phyloP scores from a whole-genome alignment of 2,113 vertebrate species.

The Pampusana beccarii region DNA sequence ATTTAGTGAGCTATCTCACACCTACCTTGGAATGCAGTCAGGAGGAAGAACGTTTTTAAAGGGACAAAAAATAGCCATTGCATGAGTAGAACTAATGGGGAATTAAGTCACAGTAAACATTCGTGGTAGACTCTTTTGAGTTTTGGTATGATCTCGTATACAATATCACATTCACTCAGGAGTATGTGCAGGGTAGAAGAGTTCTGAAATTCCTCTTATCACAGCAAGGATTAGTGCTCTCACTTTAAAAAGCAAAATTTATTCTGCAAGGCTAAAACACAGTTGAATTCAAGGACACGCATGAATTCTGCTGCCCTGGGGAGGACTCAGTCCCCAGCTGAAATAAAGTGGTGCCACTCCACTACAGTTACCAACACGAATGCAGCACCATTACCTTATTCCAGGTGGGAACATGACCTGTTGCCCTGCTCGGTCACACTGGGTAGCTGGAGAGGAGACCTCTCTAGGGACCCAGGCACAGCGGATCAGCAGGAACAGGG shows the following conservation, averaged over 20 bases:
- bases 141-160: neutral
- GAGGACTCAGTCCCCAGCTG: neutral
- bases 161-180: neutral
- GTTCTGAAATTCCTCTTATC: neutral
- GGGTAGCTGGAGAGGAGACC: neutral
- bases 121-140: neutral
- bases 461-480: neutral
- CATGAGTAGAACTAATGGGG: constrained; percentile 8
- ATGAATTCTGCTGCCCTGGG: neutral
- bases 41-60: constrained; percentile 8
- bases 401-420: accelerated
- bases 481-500: neutral
- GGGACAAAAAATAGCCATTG: neutral
- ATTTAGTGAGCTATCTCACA: constrained; percentile 44
- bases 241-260: neutral
- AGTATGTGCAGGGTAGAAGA: neutral
- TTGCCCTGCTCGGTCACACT: neutral
- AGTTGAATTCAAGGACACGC: neutral
- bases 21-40: constrained; percentile 32
- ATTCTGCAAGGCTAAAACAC: neutral
- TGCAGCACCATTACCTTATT: neutral
- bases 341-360: neutral
- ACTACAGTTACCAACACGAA: neutral
- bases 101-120: constrained; percentile 20
- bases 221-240: neutral